Evolutionary conservation across 2,113 vertebrate genomes (phyloP), one percentile per base, ranked within the genome.

Genomic region (Sterna hirundo): DNA sequence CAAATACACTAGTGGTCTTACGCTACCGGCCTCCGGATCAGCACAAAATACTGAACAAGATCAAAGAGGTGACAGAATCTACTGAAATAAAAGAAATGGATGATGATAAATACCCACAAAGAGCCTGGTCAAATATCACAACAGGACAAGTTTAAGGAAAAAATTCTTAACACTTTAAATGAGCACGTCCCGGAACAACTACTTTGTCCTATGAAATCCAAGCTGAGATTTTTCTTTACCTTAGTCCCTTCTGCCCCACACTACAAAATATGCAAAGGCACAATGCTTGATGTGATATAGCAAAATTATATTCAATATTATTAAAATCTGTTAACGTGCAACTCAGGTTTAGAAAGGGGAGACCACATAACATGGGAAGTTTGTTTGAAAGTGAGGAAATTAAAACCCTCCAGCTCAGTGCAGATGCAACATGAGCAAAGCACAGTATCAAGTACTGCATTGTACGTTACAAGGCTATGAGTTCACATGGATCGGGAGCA

Each of bases 61-160:
- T 96, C 94, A 97, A 96, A 97, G 93, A 85, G 46, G 75, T 88
- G 91, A 85, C 2, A 6, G 95, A 95, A 93, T 95, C 87, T 83
- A 62, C 58, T 94, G 82, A 94, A 97, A 97, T 88, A 97, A 94
- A 83, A 97, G 87, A 77, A 90, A 91, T 72, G 92, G 66, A 61
- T 91, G 79, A 72, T 26, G 32, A 88, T 82, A 96, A 97, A 84
- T 38, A 66, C 52, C 49, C 66, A 69, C 36, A 88, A 49, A 90
- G 62, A 93, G 19, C 19, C 36, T 85, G 22, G 49, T 88, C 70
- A 91, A 86, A 62, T 76, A 85, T 76, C 87, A 93, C 15, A 94
- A 61, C 77, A 89, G 60, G 25, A 76, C 4, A 80, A 40, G 16
- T 64, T 90, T 54, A 78, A 83, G 70, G 42, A 77, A 96, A 84